A percentile compares a stretch with the other conserved stretches of the same genome.
Conservation (phyloP, 2,888 invertebrate species). For the Adelphocoris suturalis region DNA sequence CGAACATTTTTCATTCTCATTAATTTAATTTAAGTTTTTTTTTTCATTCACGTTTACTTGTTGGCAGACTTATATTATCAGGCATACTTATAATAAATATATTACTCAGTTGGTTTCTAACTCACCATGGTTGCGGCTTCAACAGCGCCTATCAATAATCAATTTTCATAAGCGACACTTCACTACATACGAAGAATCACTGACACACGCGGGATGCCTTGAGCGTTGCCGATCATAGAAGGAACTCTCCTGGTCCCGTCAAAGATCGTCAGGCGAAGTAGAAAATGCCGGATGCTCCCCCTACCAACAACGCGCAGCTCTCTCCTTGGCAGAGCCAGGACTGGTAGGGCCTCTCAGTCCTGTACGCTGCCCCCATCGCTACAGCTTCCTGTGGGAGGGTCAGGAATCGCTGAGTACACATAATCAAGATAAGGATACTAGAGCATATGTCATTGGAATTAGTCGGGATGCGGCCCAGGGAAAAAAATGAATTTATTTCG, state of each 20-base stretch:
- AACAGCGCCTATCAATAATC: neutral
- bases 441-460: neutral
- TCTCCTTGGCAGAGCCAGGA: neutral
- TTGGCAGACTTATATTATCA: no score
- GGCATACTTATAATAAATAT: no score
- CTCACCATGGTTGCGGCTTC: neutral
- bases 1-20: no score
- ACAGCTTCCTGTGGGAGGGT: neutral
- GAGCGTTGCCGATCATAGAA: neutral
- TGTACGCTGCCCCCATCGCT: neutral
- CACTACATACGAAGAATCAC: neutral
- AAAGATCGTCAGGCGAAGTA: neutral
- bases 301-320: neutral
- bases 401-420: neutral
- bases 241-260: neutral
- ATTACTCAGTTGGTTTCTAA: neutral
- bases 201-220: neutral
- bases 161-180: constrained; percentile 2
- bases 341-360: neutral
- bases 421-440: neutral
- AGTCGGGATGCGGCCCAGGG: no score
- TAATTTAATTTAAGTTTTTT: no score
- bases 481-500: no score
- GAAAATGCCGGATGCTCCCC: constrained; percentile 23
- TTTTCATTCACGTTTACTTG: no score